Evolutionary conservation across 2,888 invertebrate genomes (phyloP), one percentile per base, ranked within the genome.

Genomic region (Andrena flavipes): DNA sequence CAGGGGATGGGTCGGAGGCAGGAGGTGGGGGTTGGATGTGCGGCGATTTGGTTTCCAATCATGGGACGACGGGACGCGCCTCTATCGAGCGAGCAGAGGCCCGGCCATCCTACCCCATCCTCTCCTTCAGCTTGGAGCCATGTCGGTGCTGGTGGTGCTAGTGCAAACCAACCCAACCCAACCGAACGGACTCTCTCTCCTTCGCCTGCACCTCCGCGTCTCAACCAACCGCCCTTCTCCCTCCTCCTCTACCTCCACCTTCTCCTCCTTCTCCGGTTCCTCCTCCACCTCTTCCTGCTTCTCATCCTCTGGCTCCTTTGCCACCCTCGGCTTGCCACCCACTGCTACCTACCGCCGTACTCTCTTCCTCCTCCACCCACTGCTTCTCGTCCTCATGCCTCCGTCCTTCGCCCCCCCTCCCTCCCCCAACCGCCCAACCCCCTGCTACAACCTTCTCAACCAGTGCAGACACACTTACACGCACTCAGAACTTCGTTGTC

Each of bases 31-130:
- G 92, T 92, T 93, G 93, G 93, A 93, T 93, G 93, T 93, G 93
- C 93, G 93, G 93, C 93, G 93, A 94, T 94, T 93, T 94, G 93
- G 93, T 94, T 93, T 94, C 93, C 93, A 94, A 94, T 93, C 93
- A 94, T 93, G 93, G 93, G 93, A 93, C 93, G 93, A 92, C 93
- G 93, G 92, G 93, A 93, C 92, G 93, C 93, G 93, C 93, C 93
- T 93, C 93, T 94, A 94, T 93, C 93, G 93, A 93, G 93, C 93
- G 93, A 92, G 91, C 91, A 91, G 90, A 91, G 92, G 91, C 93
- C 93, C 93, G 92, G 93, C 93, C 93, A 92, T 93, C 91, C 92
- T 91, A 86, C 90, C 90, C 89, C 91, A 91, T 90, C 91, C 92
- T 90, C 88, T 88, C 84, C 88, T 87, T 92, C 90, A 82, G 42